Evolutionary conservation across 1,140 invertebrate genomes (phyloP), one percentile per base, ranked within the genome.

Genomic region (Drosophila serrata): DNA sequence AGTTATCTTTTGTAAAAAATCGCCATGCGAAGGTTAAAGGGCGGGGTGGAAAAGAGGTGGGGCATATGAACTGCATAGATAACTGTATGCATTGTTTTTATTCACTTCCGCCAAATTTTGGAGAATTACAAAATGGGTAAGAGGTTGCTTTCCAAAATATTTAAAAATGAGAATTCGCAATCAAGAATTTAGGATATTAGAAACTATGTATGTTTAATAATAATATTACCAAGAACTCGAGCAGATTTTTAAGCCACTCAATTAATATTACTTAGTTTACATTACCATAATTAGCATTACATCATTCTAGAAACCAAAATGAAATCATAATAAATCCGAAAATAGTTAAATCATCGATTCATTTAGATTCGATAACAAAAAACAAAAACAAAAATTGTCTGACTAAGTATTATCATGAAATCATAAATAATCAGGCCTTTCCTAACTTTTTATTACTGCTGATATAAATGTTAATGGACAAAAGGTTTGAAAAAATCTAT

Each of bases 1-100:
- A 86, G 82, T 86, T 86, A 86, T 86, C 82, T 86, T 86, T 79
- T 82, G 75, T 75, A 79, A 79, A 79, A 88, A 72, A 82, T 86
- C 84, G 35, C 57, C 24, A 17, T 4, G 37, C 31, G 67, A 72
- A 58, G 45, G 46, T 57, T 63, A 33, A 33, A 33, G 33, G 69
- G 17, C 13, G 9, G 11, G 4, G 33, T 11, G 33, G 0, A 33
- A 12, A 33, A 5, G 19, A 35, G 42, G 22, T n/a, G 35, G 22
- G 6, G 19, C 12, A 15, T 13, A 19, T 27, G 60, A 19, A 19
- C 39, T 48, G 69, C 72, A 40, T 63, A 56, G 49, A 75, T 75
- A 75, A 63, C 48, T 35, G 42, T 55, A 27, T 37, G 69, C 39
- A 57, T 62, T 67, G 77, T 76, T 70, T 53, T 24, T 73, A n/a